These are phyloP conservation scores for Pseudomyrmex dendroicus DNA, from an alignment of 1,140 invertebrate genomes.

Conservation along the genomic window DNA sequence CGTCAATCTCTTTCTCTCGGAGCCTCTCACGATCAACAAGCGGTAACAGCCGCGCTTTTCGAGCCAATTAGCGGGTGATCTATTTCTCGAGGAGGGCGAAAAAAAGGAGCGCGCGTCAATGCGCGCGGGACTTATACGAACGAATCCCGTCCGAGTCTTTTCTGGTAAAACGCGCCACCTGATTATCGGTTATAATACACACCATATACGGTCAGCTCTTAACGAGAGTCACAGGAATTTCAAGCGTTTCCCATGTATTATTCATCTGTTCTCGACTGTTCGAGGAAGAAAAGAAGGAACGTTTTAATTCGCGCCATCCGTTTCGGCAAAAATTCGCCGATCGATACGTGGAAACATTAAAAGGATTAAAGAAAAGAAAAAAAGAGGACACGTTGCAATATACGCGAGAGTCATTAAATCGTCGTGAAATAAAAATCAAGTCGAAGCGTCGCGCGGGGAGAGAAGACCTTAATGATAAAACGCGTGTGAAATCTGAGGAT, in stretches of 20 bases:
- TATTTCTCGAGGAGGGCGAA: constrained; percentile 57
- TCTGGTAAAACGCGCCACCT: constrained; percentile 13
- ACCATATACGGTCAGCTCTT: constrained; percentile 47
- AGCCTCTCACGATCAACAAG: constrained; percentile 50
- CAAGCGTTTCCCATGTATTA: constrained; percentile 25
- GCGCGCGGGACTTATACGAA: constrained; percentile 3
- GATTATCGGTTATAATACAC: constrained; percentile 40
- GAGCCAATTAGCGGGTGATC: constrained; percentile 70
- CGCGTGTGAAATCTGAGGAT: constrained; percentile 59
- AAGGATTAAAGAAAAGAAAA: background rate
- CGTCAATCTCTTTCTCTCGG: constrained; percentile 38
- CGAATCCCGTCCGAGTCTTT: constrained; percentile 14
- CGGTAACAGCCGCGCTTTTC: constrained; percentile 9
- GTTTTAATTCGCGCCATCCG: background rate
- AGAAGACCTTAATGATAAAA: constrained; percentile 62
- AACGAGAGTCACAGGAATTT: constrained; percentile 42
- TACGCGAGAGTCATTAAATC: constrained; percentile 1
- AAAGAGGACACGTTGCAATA: background rate
- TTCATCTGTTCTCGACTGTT: background rate
- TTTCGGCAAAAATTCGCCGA: background rate
- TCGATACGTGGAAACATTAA: constrained; percentile 8
- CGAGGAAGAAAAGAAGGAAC: background rate
- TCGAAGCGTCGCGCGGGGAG: constrained; percentile 31
- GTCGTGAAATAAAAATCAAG: constrained; percentile 14
- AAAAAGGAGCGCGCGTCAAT: constrained; percentile 40